Evolutionary conservation across 1,140 invertebrate species (phyloP).

Genomic region (Apis laboriosa): DNA sequence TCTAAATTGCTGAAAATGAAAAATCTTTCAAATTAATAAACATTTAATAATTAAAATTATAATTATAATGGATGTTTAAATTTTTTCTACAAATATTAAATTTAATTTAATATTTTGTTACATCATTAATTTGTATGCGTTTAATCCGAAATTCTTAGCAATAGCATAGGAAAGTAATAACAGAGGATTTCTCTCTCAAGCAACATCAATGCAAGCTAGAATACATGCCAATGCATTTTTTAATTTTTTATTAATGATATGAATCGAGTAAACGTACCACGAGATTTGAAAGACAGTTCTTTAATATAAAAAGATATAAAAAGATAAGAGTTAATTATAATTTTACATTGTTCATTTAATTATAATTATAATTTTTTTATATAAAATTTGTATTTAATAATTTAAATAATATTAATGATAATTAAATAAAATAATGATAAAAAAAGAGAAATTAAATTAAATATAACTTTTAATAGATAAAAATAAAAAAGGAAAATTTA

Average conservation of each 20-base stretch:
- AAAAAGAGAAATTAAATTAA: not conserved
- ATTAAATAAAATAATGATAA: not conserved
- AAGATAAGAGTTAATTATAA: not conserved
- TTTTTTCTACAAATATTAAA: constrained; percentile 1
- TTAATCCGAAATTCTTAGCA: constrained; percentile 27
- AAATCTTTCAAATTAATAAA: constrained; percentile 3
- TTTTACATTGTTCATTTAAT: not conserved
- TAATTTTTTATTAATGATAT: constrained; percentile 46
- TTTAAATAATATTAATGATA: not conserved
- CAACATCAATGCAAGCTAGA: constrained; percentile 78
- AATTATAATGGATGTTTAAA: not conserved
- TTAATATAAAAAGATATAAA: not conserved
- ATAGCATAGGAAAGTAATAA: constrained; percentile 45
- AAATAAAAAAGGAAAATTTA: not conserved
- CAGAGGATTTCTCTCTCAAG: constrained; percentile 73
- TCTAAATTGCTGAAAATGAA: constrained; percentile 1
- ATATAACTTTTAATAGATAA: not conserved
- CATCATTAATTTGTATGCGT: constrained; percentile 39
- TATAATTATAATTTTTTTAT: no score
- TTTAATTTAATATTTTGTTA: constrained; percentile 7
- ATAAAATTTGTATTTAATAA: no score
- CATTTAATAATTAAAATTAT: not conserved
- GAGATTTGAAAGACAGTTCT: constrained; percentile 20
- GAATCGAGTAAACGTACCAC: constrained; percentile 35
- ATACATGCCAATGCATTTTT: constrained; percentile 73